phyloP scores from a whole-genome alignment of 2,797 vertebrate genomes.

The Loris lydekkerianus region DNA sequence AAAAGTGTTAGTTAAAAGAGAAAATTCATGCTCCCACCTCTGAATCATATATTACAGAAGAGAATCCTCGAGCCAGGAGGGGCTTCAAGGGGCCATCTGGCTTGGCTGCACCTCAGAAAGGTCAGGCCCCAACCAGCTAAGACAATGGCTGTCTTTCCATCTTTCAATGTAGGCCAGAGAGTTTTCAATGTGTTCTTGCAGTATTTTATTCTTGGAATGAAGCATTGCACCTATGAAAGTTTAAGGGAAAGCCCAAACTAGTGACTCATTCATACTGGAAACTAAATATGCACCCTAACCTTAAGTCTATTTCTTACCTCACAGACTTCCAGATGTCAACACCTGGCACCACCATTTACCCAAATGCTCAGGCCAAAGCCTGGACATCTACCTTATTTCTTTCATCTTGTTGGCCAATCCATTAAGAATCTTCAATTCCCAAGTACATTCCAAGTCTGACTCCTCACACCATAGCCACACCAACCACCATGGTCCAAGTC shows the following conservation, averaged over 20 bases:
- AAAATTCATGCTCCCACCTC: constrained; percentile 79
- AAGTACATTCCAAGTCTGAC: constrained; percentile 22
- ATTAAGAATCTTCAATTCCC: constrained; percentile 9
- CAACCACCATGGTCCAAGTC: neutral
- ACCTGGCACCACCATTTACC: neutral
- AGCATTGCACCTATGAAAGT: neutral
- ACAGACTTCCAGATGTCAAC: neutral
- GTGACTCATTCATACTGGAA: neutral
- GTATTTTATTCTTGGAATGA: constrained; percentile 63
- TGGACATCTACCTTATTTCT: neutral
- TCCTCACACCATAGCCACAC: neutral
- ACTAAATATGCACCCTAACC: neutral
- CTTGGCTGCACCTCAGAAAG: constrained; percentile 68
- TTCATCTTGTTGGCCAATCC: neutral
- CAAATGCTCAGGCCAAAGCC: neutral
- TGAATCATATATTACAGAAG: constrained; percentile 80
- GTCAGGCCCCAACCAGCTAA: constrained; percentile 70
- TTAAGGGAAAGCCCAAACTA: constrained; percentile 35
- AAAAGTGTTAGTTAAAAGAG: constrained; percentile 83
- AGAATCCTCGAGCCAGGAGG: constrained; percentile 72
- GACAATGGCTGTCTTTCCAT: constrained; percentile 66
- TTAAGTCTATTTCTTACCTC: neutral
- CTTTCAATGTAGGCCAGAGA: constrained; percentile 66
- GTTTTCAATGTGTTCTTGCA: constrained; percentile 57
- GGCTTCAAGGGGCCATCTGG: constrained; percentile 78